phyloP scores from a whole-genome alignment of 2,113 vertebrate species.

The Chaetura pelagica region DNA sequence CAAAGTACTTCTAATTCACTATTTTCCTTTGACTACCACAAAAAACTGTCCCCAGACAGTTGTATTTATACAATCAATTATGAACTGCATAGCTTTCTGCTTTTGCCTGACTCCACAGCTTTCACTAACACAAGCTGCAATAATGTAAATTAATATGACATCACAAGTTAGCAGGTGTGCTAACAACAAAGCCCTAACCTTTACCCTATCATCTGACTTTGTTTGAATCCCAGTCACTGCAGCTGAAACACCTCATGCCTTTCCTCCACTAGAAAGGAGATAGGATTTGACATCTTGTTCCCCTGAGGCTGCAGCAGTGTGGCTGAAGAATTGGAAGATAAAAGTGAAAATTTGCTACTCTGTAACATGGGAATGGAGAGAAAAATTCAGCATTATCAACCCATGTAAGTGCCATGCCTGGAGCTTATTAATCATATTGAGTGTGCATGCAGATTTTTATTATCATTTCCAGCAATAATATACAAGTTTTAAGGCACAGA shows the following conservation, averaged over 20 bases:
- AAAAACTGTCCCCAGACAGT: not conserved
- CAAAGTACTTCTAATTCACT: not conserved
- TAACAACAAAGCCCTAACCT: not conserved
- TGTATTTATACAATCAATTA: not conserved
- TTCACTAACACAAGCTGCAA: not conserved
- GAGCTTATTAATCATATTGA: not conserved
- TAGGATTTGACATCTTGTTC: not conserved
- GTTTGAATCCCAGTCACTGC: not conserved
- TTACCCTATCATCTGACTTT: not conserved
- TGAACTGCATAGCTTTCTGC: not conserved
- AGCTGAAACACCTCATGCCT: not conserved
- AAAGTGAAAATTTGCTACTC: conserved; percentile 1
- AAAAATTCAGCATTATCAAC: not conserved
- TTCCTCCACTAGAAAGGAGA: not conserved
- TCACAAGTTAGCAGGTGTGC: not conserved
- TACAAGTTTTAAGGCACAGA: not conserved
- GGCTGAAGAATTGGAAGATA: not conserved
- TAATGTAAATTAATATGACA: not conserved
- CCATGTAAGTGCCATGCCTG: not conserved
- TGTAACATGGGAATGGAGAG: not conserved
- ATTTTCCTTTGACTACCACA: not conserved
- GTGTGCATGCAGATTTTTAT: not conserved
- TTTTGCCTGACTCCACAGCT: not conserved
- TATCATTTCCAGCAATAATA: not conserved
- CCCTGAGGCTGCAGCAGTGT: not conserved